Evolutionary conservation across 2,888 invertebrate species (phyloP).

Genomic region (Drosophila greeni): DNA sequence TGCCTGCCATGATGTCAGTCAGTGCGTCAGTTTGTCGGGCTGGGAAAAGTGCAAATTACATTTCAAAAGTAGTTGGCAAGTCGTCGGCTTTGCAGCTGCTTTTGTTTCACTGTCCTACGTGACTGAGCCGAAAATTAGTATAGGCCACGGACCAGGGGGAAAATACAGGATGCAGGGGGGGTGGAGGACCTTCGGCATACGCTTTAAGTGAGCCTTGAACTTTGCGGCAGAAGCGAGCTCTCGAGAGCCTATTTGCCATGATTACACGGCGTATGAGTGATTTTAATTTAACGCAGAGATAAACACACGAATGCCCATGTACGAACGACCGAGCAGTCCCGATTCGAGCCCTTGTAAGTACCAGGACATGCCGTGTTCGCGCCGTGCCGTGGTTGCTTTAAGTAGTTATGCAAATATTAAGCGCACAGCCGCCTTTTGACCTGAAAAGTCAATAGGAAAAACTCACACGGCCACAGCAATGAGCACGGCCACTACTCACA

Average conservation of each 20-base stretch:
- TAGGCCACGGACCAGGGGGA: neutral
- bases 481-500: conserved; percentile 31
- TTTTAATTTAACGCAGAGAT: conserved; percentile 56
- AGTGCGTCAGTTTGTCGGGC: conserved; percentile 35
- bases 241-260: conserved; percentile 44
- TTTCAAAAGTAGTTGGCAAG: conserved; percentile 59
- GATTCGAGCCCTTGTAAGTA: conserved; percentile 20
- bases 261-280: conserved; percentile 62
- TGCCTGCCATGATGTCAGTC: conserved; percentile 23
- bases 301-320: conserved; percentile 36
- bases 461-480: conserved; percentile 48
- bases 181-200: conserved; percentile 1
- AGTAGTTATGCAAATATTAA: conserved; percentile 68
- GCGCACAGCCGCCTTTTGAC: conserved; percentile 63
- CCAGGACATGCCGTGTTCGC: conserved; percentile 9
- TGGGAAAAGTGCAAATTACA: conserved; percentile 56
- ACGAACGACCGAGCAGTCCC: conserved; percentile 13
- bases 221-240: conserved; percentile 38
- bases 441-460: conserved; percentile 66
- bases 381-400: conserved; percentile 38
- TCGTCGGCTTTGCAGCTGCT: conserved; percentile 42
- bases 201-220: conserved; percentile 60
- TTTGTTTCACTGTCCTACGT: conserved; percentile 54
- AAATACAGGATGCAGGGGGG: conserved; percentile 3
- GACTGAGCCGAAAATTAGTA: conserved; percentile 60